Evolutionary conservation across 2,113 vertebrate species (phyloP).

Genomic region (Odontophorus gujanensis): DNA sequence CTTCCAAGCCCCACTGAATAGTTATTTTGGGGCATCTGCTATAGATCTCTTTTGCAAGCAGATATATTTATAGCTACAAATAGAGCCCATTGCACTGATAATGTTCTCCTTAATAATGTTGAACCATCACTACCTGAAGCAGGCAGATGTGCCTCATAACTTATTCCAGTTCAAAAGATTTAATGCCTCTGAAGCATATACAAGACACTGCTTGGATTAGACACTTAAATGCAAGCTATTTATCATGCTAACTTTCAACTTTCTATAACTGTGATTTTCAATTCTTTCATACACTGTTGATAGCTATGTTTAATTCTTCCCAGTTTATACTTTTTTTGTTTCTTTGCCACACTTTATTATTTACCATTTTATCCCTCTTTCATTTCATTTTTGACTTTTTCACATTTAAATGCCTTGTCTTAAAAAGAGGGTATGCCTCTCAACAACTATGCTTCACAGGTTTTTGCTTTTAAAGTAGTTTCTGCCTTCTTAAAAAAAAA

Average conservation of each 20-base stretch:
- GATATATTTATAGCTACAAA: background rate
- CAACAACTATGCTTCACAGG: background rate
- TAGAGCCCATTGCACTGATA: background rate
- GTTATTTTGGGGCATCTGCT: background rate
- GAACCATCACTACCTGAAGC: background rate
- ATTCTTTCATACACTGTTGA: background rate
- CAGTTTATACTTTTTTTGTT: background rate
- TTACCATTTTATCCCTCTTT: background rate
- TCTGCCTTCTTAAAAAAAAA: background rate
- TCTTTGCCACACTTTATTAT: background rate
- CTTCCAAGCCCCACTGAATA: background rate
- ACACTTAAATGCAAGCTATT: background rate
- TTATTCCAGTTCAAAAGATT: background rate
- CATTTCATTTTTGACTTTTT: background rate
- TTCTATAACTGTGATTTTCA: background rate
- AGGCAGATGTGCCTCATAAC: background rate
- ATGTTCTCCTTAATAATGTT: background rate
- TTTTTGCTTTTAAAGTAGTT: background rate
- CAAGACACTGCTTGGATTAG: background rate
- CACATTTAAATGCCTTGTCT: background rate
- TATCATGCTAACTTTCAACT: background rate
- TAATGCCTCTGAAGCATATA: background rate
- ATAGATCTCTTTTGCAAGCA: background rate
- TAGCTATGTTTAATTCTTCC: background rate
- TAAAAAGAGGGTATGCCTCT: background rate